These are phyloP conservation scores for Tamandua tetradactyla DNA, from an alignment of 2,797 vertebrate species.

Conservation along the genomic window DNA sequence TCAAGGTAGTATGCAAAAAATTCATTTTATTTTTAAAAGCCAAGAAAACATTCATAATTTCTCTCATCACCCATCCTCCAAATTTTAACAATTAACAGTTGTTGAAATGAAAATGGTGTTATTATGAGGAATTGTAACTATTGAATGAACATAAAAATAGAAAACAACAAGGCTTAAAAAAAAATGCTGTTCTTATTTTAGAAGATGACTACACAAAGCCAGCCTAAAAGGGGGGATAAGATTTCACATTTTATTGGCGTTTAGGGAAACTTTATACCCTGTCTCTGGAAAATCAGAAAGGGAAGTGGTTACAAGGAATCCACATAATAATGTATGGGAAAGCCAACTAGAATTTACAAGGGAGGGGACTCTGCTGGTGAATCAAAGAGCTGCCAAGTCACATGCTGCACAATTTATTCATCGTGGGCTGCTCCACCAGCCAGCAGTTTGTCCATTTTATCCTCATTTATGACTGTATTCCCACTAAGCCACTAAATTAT, in stretches of 20 bases:
- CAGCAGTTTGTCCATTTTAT: conserved; percentile 82
- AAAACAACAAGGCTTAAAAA: conserved; percentile 79
- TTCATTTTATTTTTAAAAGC: conserved; percentile 57
- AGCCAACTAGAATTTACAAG: conserved; percentile 88
- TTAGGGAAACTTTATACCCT: conserved; percentile 88
- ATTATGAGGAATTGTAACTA: conserved; percentile 77
- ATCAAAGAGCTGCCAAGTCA: conserved; percentile 84
- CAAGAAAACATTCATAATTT: conserved; percentile 75
- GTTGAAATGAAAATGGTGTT: conserved; percentile 62
- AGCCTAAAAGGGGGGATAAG: conserved; percentile 83
- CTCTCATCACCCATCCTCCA: conserved; percentile 60
- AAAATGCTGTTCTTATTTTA: conserved; percentile 85
- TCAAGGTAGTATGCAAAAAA: conserved; percentile 26
- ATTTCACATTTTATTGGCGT: conserved; percentile 88
- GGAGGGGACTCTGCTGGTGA: conserved; percentile 84
- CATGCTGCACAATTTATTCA: conserved; percentile 84
- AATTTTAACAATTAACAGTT: conserved; percentile 39
- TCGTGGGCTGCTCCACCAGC: conserved; percentile 78
- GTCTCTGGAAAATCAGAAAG: conserved; percentile 90
- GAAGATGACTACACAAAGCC: conserved; percentile 87
- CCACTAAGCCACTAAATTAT: conserved; percentile 82
- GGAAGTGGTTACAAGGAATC: conserved; percentile 90
- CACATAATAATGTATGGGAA: conserved; percentile 88
- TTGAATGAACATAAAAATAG: conserved; percentile 85
- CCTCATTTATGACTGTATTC: conserved; percentile 82